Base-by-base conservation (phyloP, 2,113 vertebrate species). In the Anas platyrhynchos region DNA sequence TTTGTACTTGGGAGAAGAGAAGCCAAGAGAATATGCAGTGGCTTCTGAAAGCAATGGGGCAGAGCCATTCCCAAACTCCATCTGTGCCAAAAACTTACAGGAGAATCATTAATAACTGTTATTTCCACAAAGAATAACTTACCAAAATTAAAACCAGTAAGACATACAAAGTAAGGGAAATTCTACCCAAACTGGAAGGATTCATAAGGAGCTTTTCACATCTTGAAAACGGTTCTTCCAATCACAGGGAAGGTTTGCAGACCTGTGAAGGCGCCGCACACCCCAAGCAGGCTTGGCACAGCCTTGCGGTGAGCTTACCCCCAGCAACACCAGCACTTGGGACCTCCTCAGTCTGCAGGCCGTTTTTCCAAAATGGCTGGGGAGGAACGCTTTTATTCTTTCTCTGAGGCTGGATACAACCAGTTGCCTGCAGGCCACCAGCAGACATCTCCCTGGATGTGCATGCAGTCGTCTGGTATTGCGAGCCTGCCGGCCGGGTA, bases 391-490 rank as follows among this genome's bases (percentile, higher is more conserved):
- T 13, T 29, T 11, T 43, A 16, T 21, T 31, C 12, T 23, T 9
- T 46, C 8, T 14, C n/a, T 7, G 25, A 27, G 32, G 11, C 54
- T 0, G 0, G 32, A 13, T 29, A 16, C 46, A 20, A 11, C 12
- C 3, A 0, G 9, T 23, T 48, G 27, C 65, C 43, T 26, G 56
- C 11, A 56, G 8, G 6, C 5, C 48, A 16, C 2, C n/a, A 2
- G 16, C 11, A 48, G 20, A 9, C 48, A n/a, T 10, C 38, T 44
- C 36, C 26, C 54, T 15, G 17, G 16, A 14, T 15, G 7, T 2
- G 7, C 13, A 2, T 1, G 7, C 2, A 8, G 2, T 6, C 12
- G 18, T 6, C 38, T 5, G 7, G 6, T 3, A 9, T 1, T 2
- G 27, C 2, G 21, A 50, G 43, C 16, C 65, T 54, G 84, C 36